A percentile compares a stretch with the other conserved stretches of the same genome.
phyloP scores from a whole-genome alignment of 2,888 invertebrate genomes.

The Anaspis maculata region DNA sequence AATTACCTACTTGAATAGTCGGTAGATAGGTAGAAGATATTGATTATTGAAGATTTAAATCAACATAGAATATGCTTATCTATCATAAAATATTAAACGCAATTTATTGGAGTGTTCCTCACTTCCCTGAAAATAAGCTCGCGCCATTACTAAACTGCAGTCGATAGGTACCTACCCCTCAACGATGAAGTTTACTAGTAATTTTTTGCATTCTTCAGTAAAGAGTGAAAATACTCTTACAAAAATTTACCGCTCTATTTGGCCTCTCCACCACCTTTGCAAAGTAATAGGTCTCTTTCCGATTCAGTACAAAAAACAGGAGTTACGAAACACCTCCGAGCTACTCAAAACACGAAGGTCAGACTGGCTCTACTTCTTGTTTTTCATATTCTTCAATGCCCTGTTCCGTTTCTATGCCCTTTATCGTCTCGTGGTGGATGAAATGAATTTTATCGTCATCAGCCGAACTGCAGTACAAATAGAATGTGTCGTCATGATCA shows the following conservation, averaged over 20 bases:
- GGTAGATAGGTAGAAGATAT: too few relatives aligned
- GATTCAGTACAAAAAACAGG: not conserved
- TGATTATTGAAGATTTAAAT: too few relatives aligned
- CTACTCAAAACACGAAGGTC: conserved; percentile 3
- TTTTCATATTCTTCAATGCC: conserved; percentile 10
- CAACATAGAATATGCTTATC: too few relatives aligned
- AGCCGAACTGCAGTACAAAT: conserved; percentile 10
- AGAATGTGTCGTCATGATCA: conserved; percentile 11
- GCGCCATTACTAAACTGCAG: too few relatives aligned
- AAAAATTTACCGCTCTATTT: not conserved
- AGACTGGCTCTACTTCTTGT: conserved; percentile 16
- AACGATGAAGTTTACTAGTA: too few relatives aligned
- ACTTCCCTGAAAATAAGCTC: too few relatives aligned
- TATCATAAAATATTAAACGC: too few relatives aligned
- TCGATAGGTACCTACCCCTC: too few relatives aligned
- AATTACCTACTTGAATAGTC: too few relatives aligned
- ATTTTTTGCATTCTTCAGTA: too few relatives aligned
- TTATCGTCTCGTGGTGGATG: conserved; percentile 7
- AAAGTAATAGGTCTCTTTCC: not conserved
- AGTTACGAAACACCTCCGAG: not conserved
- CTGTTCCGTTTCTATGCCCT: conserved; percentile 13
- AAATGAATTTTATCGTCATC: conserved; percentile 8
- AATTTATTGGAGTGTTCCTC: too few relatives aligned
- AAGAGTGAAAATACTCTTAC: too few relatives aligned
- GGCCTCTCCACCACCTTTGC: not conserved